Percentiles rank a stretch among this genome's conserved stretches.
These are phyloP conservation scores for Sphenodon punctatus DNA, from an alignment of 2,797 vertebrate species.

Conservation along the genomic window DNA sequence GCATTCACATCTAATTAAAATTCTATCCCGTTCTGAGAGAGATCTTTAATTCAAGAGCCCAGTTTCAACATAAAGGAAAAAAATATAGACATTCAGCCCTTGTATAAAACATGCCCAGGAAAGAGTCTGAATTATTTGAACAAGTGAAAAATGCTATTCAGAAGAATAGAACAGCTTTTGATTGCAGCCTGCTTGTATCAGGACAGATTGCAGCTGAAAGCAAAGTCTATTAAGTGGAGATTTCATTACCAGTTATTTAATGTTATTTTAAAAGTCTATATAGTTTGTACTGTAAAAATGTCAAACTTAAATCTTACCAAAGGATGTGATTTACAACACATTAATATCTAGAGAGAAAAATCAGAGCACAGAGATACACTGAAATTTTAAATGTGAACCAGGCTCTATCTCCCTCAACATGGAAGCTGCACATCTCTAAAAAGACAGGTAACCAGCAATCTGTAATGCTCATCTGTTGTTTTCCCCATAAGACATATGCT, in stretches of 20 bases:
- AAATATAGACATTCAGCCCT: neutral
- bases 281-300: neutral
- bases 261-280: neutral
- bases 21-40: neutral
- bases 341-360: neutral
- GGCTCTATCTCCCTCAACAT: neutral
- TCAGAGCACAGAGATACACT: neutral
- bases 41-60: neutral
- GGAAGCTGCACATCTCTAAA: neutral
- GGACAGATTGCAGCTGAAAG: too few relatives aligned
- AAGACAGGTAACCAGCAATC: neutral
- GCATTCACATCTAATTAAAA: neutral
- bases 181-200: too few relatives aligned
- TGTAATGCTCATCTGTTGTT: too few relatives aligned
- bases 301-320: neutral
- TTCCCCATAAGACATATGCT: too few relatives aligned
- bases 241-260: neutral
- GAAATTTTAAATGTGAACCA: neutral
- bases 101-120: neutral
- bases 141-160: neutral
- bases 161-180: neutral
- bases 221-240: too few relatives aligned
- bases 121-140: neutral
- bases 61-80: neutral
- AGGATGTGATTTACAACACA: too few relatives aligned